phyloP scores from a whole-genome alignment of 2,113 vertebrate species.

The Cariama cristata region DNA sequence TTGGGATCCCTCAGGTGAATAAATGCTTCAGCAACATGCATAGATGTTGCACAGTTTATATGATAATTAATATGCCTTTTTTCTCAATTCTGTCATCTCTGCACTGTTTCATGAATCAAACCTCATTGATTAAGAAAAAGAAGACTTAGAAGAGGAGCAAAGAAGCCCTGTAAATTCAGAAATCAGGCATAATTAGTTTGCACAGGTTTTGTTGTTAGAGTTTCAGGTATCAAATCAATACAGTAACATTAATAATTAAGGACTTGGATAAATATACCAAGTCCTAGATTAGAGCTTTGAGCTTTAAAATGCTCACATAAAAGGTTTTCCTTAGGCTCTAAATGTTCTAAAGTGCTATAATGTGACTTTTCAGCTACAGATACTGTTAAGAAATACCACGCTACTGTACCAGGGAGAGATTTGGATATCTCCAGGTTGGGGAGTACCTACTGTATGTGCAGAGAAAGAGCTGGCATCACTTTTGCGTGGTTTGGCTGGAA shows the following conservation, averaged over 20 bases:
- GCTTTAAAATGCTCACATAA: slow-evolving; percentile 75
- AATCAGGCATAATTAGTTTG: slow-evolving; percentile 77
- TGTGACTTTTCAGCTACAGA: slow-evolving; percentile 57
- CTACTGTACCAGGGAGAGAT: slow-evolving; percentile 24
- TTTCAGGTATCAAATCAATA: slow-evolving; percentile 81
- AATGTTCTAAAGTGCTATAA: slow-evolving; percentile 66
- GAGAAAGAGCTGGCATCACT: not conserved
- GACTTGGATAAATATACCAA: slow-evolving; percentile 78
- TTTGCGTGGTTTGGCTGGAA: not conserved
- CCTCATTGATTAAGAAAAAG: slow-evolving; percentile 62
- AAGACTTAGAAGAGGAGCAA: slow-evolving; percentile 59
- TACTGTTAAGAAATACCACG: slow-evolving; percentile 57
- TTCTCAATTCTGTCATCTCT: slow-evolving; percentile 23
- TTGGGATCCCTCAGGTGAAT: not conserved
- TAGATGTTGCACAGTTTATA: not conserved
- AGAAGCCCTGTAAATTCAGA: slow-evolving; percentile 70
- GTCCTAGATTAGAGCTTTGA: slow-evolving; percentile 76
- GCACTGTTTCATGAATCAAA: slow-evolving; percentile 70
- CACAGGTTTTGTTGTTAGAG: slow-evolving; percentile 75
- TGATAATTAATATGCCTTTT: slow-evolving; percentile 34
- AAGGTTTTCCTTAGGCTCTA: slow-evolving; percentile 60
- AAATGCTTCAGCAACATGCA: not conserved
- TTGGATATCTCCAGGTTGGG: not conserved
- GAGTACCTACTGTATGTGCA: not conserved
- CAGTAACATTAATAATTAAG: slow-evolving; percentile 79